phyloP scores from a whole-genome alignment of 2,113 vertebrate genomes.

The Eclectus roratus region DNA sequence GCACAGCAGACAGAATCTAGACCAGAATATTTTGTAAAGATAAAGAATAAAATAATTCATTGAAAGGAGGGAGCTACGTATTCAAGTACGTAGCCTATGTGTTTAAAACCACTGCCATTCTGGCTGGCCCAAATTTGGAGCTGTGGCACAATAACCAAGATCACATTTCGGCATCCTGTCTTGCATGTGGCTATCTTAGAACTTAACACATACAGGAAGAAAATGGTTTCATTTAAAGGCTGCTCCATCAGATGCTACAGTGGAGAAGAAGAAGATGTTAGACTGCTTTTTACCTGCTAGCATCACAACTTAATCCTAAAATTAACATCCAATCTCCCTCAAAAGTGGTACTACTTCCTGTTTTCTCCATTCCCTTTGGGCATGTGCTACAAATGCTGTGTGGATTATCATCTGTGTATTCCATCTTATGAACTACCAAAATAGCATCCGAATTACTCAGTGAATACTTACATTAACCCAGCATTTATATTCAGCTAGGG shows the following conservation, averaged over 20 bases:
- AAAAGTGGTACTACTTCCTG: neutral
- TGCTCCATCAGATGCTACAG: neutral
- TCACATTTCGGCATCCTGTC: neutral
- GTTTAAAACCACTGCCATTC: conserved; percentile 36
- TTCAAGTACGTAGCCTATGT: conserved; percentile 17
- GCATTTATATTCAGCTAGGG: no score
- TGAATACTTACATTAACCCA: no score
- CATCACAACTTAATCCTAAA: neutral
- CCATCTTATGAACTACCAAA: neutral
- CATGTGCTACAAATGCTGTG: neutral
- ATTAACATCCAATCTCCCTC: neutral
- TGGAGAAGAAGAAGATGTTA: neutral
- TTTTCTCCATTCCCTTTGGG: neutral
- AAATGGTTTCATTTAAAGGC: neutral
- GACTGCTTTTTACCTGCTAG: neutral
- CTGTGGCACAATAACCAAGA: conserved; percentile 15
- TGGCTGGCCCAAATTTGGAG: neutral
- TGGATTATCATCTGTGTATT: neutral
- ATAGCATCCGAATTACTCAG: no score
- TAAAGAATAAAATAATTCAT: conserved; percentile 51
- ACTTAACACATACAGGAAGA: neutral
- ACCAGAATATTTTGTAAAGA: conserved; percentile 28
- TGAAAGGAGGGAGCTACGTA: neutral
- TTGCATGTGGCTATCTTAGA: neutral
- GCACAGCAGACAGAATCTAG: neutral